Percentiles rank a stretch among this genome's conserved stretches.
phyloP scores from a whole-genome alignment of 2,113 vertebrate species.

The Zosterops japonicus region DNA sequence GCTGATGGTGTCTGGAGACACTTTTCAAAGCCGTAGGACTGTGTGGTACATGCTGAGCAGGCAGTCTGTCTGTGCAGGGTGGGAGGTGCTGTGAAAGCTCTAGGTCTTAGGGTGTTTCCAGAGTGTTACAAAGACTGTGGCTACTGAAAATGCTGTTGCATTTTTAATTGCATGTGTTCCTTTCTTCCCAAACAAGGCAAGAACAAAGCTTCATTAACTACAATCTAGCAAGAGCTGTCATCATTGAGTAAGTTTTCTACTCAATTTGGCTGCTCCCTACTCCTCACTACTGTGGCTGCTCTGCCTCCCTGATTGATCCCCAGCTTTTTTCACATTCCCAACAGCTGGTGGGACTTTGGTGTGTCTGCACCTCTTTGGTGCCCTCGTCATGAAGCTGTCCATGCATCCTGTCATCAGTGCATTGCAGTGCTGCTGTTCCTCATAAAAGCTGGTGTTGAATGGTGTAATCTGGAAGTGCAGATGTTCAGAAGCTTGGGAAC shows the following conservation, averaged over 20 bases:
- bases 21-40: background rate
- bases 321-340: background rate
- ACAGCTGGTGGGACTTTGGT: background rate
- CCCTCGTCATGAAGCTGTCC: background rate
- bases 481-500: background rate
- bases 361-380: background rate
- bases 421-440: background rate
- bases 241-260: background rate
- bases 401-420: background rate
- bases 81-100: background rate
- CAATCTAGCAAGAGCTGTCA: background rate
- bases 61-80: background rate
- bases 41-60: background rate
- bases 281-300: background rate
- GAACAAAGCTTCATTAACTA: background rate
- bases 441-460: background rate
- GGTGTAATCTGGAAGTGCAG: background rate
- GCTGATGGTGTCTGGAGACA: background rate
- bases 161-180: background rate
- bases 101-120: background rate
- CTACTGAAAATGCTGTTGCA: background rate
- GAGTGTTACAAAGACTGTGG: background rate
- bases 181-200: background rate
- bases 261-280: accelerated
- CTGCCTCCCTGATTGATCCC: background rate